Evolutionary conservation across 2,888 invertebrate species (phyloP).

Genomic region (Drosophila formosana): DNA sequence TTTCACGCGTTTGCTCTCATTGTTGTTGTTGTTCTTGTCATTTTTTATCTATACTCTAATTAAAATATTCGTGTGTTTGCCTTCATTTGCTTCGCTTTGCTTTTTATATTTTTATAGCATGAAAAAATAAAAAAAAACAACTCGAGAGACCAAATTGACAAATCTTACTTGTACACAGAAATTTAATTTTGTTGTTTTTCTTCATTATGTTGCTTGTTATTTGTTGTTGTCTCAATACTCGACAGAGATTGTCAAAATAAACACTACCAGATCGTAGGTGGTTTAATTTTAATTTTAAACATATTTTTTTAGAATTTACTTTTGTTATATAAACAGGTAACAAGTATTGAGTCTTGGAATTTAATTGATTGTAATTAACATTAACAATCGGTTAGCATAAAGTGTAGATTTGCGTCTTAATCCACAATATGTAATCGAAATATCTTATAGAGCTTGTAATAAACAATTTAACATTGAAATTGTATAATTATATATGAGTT

Average conservation of each 20-base stretch:
- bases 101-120: conserved; percentile 50
- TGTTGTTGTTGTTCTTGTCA: conserved; percentile 54
- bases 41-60: conserved; percentile 81
- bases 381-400: too few species aligned
- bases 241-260: conserved; percentile 53
- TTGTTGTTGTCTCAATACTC: conserved; percentile 44
- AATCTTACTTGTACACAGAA: conserved; percentile 45
- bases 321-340: not conserved
- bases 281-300: conserved; percentile 63
- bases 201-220: not conserved
- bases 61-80: conserved; percentile 76
- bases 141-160: conserved; percentile 17
- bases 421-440: too few species aligned
- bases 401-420: too few species aligned
- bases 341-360: too few species aligned
- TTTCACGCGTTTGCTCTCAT: conserved; percentile 14
- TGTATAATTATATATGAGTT: too few species aligned
- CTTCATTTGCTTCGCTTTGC: conserved; percentile 36
- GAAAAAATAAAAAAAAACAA: conserved; percentile 15
- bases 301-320: conserved; percentile 38
- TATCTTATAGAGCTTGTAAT: too few species aligned
- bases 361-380: too few species aligned
- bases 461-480: too few species aligned
- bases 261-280: conserved; percentile 67
- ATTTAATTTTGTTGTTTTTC: conserved; percentile 38